These are phyloP conservation scores for Xestia rhomboidea DNA, from an alignment of 2,888 invertebrate genomes.

Conservation along the genomic window DNA sequence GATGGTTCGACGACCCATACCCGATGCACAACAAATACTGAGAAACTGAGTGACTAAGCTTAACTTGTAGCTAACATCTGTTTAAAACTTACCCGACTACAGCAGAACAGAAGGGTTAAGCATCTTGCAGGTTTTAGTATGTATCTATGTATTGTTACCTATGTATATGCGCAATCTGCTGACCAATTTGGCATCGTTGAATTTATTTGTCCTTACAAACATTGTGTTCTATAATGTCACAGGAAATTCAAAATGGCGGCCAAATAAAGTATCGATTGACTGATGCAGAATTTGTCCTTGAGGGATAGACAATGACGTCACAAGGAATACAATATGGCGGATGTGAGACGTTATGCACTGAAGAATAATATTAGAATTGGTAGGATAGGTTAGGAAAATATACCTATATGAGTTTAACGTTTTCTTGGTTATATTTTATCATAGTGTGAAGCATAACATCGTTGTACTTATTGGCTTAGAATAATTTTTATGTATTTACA, in stretches of 20 bases:
- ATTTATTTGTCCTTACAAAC: background rate
- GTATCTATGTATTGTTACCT: background rate
- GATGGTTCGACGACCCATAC: slow-evolving; percentile 56
- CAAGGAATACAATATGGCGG: slow-evolving; percentile 34
- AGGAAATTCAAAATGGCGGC: slow-evolving; percentile 30
- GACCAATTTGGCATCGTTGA: background rate
- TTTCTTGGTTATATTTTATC: background rate
- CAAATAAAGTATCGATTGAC: slow-evolving; percentile 5
- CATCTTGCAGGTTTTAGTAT: background rate
- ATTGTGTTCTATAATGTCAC: slow-evolving; percentile 22
- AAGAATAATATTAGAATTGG: slow-evolving; percentile 1
- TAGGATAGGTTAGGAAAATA: slow-evolving; percentile 43
- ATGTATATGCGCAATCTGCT: background rate
- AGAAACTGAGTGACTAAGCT: slow-evolving; percentile 61
- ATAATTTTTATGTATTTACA: background rate
- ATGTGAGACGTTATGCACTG: slow-evolving; percentile 4
- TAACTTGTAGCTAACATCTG: slow-evolving; percentile 48
- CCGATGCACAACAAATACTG: slow-evolving; percentile 42
- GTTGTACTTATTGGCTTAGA: background rate
- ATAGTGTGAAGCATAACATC: background rate
- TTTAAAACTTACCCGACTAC: slow-evolving; percentile 9
- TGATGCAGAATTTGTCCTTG: slow-evolving; percentile 35
- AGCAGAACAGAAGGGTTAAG: background rate
- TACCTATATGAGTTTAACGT: too few relatives aligned
- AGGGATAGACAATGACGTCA: slow-evolving; percentile 38